Evolutionary conservation across 2,113 vertebrate species (phyloP), one percentile per base, ranked within the genome.

Genomic region (Hippolais icterina): DNA sequence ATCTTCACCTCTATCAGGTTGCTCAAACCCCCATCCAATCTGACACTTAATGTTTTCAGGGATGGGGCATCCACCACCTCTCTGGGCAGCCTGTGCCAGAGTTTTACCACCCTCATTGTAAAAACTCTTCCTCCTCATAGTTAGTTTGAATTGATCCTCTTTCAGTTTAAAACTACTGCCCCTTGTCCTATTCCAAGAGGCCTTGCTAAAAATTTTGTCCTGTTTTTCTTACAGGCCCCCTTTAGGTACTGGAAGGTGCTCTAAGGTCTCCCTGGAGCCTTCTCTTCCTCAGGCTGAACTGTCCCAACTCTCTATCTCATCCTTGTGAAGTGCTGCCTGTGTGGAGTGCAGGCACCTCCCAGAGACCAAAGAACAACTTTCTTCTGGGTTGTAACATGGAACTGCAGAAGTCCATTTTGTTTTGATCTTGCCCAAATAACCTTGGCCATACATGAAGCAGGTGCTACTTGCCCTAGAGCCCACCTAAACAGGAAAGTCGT

Each of bases 61-160:
- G 41, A 60, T 22, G 18, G 11, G 29, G 69, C 54, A 54, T n/a
- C 22, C 21, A 78, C 29, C 19, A 60, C 46, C 12, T 52, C 27
- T 13, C 70, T 70, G 56, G 47, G 57, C 19, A 91, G 63, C 21
- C 24, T 33, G 54, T 63, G 50, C 21, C 63, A 66, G 27, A 24
- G 27, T 33, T 35, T 57, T 21, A 87, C 15, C 17, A 53, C 1
- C 3, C 10, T 42, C 25, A 53, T 0, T 6, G 2, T 59, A 39
- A 84, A 60, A 77, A 37, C n/a, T 15, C 25, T 10, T 85, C 15
- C 21, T 69, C 28, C 33, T 59, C 27, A 3, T 5, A 37, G 44
- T 12, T 39, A 33, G 17, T 53, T 27, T 53, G 28, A 77, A 81
- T 9, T 37, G 68, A 42, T 28, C n/a, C 25, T 50, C 44, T 53